Evolutionary conservation across 2,888 invertebrate genomes (phyloP).

Genomic region (Rotaria magnacalcarata): DNA sequence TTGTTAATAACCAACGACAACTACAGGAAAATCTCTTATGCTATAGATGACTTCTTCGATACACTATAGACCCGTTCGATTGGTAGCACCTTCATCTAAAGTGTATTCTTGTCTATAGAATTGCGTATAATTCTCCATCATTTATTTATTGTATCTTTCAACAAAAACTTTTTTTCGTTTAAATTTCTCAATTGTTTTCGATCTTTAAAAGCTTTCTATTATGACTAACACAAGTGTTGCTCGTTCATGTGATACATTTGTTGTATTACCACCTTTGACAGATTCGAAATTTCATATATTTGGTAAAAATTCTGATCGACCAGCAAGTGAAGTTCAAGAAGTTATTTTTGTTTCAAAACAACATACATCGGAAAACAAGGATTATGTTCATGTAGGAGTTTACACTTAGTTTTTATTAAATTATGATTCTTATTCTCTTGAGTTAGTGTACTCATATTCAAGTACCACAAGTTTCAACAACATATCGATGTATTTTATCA

Average conservation of each 20-base stretch:
- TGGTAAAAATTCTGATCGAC: conserved; percentile 73
- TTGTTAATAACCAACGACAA: neutral
- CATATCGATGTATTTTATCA: conserved; percentile 71
- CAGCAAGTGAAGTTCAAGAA: conserved; percentile 70
- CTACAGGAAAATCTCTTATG: neutral
- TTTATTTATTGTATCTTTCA: neutral
- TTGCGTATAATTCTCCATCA: neutral
- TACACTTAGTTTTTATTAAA: neutral
- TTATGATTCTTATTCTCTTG: neutral
- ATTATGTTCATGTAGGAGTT: neutral
- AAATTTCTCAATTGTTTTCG: neutral
- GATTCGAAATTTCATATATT: conserved; percentile 66
- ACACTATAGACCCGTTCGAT: neutral
- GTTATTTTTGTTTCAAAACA: conserved; percentile 59
- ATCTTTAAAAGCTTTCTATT: neutral
- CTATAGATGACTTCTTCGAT: neutral
- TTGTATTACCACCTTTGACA: conserved; percentile 65
- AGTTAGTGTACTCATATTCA: conserved; percentile 70
- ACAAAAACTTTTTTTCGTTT: neutral
- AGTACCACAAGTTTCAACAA: conserved; percentile 64
- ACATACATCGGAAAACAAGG: neutral
- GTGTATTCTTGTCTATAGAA: neutral
- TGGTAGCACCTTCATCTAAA: neutral
- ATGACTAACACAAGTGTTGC: neutral
- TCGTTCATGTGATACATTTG: conserved; percentile 68